Base-by-base conservation (phyloP, 2,888 invertebrate species). In the Hoplodrina blanda region DNA sequence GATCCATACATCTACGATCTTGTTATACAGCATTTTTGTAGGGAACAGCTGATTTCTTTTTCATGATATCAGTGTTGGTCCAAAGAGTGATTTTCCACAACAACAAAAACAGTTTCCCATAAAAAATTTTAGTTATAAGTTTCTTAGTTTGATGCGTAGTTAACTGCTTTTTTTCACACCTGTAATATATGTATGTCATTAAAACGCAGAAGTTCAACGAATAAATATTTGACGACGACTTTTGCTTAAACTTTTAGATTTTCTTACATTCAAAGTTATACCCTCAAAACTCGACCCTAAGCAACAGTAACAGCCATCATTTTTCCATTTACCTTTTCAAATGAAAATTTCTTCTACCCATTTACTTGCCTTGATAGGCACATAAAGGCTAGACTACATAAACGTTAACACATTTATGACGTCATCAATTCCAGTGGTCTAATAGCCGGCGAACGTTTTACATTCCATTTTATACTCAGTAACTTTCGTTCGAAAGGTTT, bases 371-470 rank as follows among this genome's bases (percentile, higher is more conserved):
- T 71, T 52, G 52, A 57, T 62, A 54, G 57, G 44, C 56, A 65
- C 57, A 73, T 80, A 73, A 67, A 80, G 46, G n/a, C 70, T 65
- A 73, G 72, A 65, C 69, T 74, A 61, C 60, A 83, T 69, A 75
- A 75, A 77, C 44, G 67, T 65, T 73, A 61, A 50, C 50, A 76
- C 52, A 52, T 70, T 74, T 80, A 73, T 76, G 78, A 71, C 69
- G 74, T 78, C 78, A 75, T 76, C 73, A 72, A 81, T 74, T 76
- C 63, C 72, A 68, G 60, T 83, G 53, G 54, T 57, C 73, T 56
- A 69, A 72, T 65, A 71, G 72, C 54, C 53, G 37, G 72, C 57
- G 67, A 68, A 77, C 44, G 33, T 67, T 82, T 73, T 67, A 81
- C 65, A 76, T 74, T 75, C 56, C 44, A 52, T 54, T 69, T 73